These are phyloP conservation scores for Physella acuta DNA, from an alignment of 1,140 invertebrate species.

Conservation along the genomic window DNA sequence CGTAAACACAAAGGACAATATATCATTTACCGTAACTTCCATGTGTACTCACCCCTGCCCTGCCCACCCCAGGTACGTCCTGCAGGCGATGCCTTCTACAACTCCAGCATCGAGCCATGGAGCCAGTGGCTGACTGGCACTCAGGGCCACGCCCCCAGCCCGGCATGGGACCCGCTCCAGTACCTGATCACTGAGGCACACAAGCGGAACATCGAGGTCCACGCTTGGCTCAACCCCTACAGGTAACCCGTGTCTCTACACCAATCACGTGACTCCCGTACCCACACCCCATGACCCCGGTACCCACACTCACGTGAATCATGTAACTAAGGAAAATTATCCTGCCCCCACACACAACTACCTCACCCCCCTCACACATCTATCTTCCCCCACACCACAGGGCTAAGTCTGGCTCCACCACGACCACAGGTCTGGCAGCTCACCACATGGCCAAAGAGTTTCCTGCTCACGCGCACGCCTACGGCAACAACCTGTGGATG, in stretches of 20 bases:
- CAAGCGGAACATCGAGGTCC: conserved; percentile 48
- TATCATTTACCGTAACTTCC: too few species aligned
- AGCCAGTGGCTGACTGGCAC: conserved; percentile 50
- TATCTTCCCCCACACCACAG: too few species aligned
- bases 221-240: conserved; percentile 58
- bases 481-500: conserved; percentile 50
- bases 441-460: conserved; percentile 48
- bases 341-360: too few species aligned
- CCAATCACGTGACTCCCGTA: neutral
- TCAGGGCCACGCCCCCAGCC: conserved; percentile 47
- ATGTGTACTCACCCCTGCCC: too few species aligned
- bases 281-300: too few species aligned
- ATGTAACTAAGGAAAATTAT: too few species aligned
- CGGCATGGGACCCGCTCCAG: conserved; percentile 51
- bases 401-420: conserved; percentile 35
- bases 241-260: conserved; percentile 1
- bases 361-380: too few species aligned
- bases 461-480: conserved; percentile 43
- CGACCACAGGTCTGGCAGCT: conserved; percentile 35
- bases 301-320: too few species aligned
- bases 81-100: conserved; percentile 50
- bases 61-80: conserved; percentile 46
- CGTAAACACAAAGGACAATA: too few species aligned
- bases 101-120: conserved; percentile 51
- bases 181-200: conserved; percentile 44